Evolutionary conservation across 1,140 invertebrate species (phyloP), one percentile per base, ranked within the genome.

Genomic region (Zaprionus ghesquierei): DNA sequence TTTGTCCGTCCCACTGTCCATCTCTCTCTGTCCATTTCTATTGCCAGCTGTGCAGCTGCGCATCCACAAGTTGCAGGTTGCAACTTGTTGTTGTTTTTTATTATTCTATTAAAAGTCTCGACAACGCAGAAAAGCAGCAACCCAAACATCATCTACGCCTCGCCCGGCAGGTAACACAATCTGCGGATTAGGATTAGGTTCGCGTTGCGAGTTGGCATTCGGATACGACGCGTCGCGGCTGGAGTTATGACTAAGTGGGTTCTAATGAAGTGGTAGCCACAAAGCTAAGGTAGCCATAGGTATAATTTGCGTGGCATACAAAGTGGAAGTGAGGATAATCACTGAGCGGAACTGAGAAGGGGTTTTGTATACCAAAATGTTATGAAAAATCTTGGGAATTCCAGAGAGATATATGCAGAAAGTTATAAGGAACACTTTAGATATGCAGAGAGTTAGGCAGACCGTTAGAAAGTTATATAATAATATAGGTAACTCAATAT

Each of bases 241-340:
- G 68, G 63, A 44, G 65, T 69, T 87, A 82, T 78, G 75, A 79
- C 71, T 87, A 82, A 87, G 84, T 87, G 74, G 76, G 64, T 86
- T 82, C 79, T 87, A 82, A 87, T 87, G 79, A 87, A 87, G 79
- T 87, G 72, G 82, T 46, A 22, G 41, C 18, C 18, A 20, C 9
- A 46, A 5, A 44, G 38, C 15, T 20, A 15, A 44, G 5, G 2
- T 18, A 8, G 5, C 35, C 2, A 41, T 41, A 9, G 35, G 6
- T 22, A 20, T 20, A 10, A 44, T 44, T 44, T 44, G 18, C 5
- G 18, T 46, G 18, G 4, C 10, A 20, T 46, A 41, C n/a, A 41
- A 46, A 46, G 41, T 46, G 10, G 5, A 20, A 46, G 12, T 46
- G 41, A 8, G 18, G 0, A 46, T 20, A 44, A 44, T 44, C 46